A percentile compares a stretch with the other conserved stretches of the same genome.
phyloP scores from a whole-genome alignment of 2,797 vertebrate genomes.

The Tenualosa ilisha region DNA sequence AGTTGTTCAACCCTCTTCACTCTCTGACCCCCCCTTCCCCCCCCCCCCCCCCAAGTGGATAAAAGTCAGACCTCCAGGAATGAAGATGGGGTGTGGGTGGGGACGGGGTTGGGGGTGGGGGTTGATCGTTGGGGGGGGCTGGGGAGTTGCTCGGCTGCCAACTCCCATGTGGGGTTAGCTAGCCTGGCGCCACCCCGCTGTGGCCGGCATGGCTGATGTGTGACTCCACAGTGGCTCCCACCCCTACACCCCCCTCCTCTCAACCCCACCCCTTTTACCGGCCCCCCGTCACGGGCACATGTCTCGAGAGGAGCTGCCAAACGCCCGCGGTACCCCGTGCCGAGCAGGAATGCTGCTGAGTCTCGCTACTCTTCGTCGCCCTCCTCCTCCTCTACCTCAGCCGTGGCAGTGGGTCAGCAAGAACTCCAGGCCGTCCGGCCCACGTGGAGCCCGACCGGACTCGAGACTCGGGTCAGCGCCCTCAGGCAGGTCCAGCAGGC shows the following conservation, averaged over 20 bases:
- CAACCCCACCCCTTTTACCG: too few relatives aligned
- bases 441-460: not conserved
- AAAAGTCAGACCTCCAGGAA: not conserved
- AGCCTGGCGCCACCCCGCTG: not conserved
- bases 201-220: constrained; percentile 30
- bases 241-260: too few relatives aligned
- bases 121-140: too few relatives aligned
- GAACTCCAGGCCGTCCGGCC: not conserved
- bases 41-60: not conserved
- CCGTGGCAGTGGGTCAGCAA: not conserved
- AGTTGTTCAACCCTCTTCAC: not conserved
- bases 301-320: constrained; percentile 33
- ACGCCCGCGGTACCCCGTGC: constrained; percentile 23
- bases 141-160: not conserved
- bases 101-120: not conserved
- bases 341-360: not conserved
- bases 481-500: constrained; percentile 14
- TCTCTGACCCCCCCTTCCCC: not conserved
- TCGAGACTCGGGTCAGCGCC: not conserved
- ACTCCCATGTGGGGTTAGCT: not conserved
- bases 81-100: not conserved
- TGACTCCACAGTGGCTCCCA: not conserved
- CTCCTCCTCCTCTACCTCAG: not conserved
- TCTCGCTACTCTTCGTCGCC: not conserved
- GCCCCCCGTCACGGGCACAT: constrained; percentile 9